phyloP scores from a whole-genome alignment of 37 sponge, comb jelly and placozoan species.

The Corticium candelabrum region DNA sequence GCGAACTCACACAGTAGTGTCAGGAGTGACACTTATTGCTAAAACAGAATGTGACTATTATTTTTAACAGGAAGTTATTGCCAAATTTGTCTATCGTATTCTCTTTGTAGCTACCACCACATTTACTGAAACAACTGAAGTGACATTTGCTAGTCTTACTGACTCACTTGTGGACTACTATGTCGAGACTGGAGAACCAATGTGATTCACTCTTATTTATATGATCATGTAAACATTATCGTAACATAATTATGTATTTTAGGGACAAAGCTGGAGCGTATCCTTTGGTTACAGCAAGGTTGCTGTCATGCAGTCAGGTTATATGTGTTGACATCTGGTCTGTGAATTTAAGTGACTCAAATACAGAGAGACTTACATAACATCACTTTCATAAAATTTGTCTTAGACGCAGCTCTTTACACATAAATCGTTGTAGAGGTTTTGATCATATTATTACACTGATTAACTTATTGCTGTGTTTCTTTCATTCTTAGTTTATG shows the following conservation, averaged over 20 bases:
- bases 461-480: background rate
- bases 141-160: conserved; percentile 43
- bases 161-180: conserved; percentile 52
- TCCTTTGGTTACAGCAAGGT: conserved; percentile 5
- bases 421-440: no score
- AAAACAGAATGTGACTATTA: background rate
- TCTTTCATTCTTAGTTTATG: background rate
- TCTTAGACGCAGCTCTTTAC: no score
- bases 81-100: background rate
- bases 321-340: no score
- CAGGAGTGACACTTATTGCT: conserved; percentile 55
- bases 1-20: conserved; percentile 55
- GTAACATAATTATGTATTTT: conserved; percentile 2
- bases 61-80: no score
- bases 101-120: background rate
- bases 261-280: conserved; percentile 88
- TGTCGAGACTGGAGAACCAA: conserved; percentile 69
- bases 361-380: no score
- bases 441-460: background rate
- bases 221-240: background rate
- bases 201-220: conserved; percentile 42
- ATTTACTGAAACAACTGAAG: conserved; percentile 65
- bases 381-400: no score
- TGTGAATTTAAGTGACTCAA: no score
- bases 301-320: background rate